Base-by-base conservation (phyloP, 2,888 invertebrate genomes). In the Trachelus stipa region DNA sequence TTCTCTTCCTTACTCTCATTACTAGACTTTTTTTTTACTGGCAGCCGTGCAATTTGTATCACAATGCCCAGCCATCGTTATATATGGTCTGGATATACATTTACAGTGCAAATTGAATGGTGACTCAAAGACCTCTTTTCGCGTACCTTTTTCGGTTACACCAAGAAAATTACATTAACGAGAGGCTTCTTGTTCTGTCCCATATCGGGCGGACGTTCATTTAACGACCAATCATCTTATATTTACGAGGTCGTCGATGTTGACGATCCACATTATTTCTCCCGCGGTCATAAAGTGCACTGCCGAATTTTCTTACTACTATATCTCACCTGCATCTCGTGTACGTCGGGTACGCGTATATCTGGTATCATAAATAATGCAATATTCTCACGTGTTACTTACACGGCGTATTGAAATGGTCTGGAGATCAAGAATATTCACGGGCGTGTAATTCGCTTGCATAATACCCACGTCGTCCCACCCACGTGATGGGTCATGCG, bases 361-460 rank as follows among this genome's bases (percentile, higher is more conserved):
- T 15, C 2, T 56, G 23, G 2, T 56, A 9, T 9, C 56, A 23
- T 56, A 56, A 56, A 56, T 56, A 56, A 56, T 56, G 56, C 56
- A 56, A 56, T 23, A 56, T 56, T 56, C 56, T 23, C 23, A 56
- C 56, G 56, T 56, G 23, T 56, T 56, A 56, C 56, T 23, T 56
- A 56, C 9, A 56, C 56, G 23, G 56, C 2, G 56, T 56, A 56
- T 56, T 56, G 9, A 56, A 56, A 56, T 56, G 56, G 23, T 23
- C 56, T 9, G 23, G 12, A 15, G 40, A 40, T 40, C 4, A 40
- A 40, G 15, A 40, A 40, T 40, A 56, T 56, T 81, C 15, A 73
- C 82, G 83, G 84, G 84, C 85, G 34, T 81, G 79, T 85, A 85
- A 85, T 85, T 85, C 84, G 83, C 85, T 81, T 82, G 85, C 81